phyloP scores from a whole-genome alignment of 1,140 invertebrate genomes.

The Drosophila takahashii region DNA sequence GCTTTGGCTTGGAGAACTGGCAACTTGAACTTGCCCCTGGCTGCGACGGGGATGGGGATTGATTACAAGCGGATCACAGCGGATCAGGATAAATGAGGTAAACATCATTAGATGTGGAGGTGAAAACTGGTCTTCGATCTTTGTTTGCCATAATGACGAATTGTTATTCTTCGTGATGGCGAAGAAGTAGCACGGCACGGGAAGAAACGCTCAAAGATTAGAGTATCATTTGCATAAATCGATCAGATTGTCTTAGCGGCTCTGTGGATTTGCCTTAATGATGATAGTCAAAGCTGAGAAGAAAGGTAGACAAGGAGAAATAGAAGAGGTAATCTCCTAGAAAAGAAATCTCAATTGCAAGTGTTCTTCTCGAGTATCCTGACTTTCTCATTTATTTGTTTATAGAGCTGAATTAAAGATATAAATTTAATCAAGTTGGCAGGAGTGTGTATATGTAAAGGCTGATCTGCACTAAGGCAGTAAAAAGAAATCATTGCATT shows the following conservation, averaged over 20 bases:
- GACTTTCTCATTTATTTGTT: conserved; percentile 19
- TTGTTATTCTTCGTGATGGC: conserved; percentile 33
- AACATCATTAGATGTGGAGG: conserved; percentile 49
- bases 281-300: conserved; percentile 1
- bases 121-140: conserved; percentile 39
- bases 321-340: not conserved
- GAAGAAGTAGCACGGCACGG: not conserved
- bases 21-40: conserved; percentile 53
- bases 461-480: not conserved
- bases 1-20: conserved; percentile 6
- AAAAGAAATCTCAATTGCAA: conserved; percentile 19
- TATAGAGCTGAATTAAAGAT: conserved; percentile 1
- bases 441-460: not conserved
- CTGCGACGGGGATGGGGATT: conserved; percentile 26
- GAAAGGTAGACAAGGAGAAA: not conserved
- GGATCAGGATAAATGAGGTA: conserved; percentile 53
- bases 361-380: conserved; percentile 3
- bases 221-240: conserved; percentile 46
- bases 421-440: conserved; percentile 11
- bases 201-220: conserved; percentile 17
- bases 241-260: conserved; percentile 37
- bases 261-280: conserved; percentile 19
- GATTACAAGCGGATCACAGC: conserved; percentile 45
- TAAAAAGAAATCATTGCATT: not conserved
- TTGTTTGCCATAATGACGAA: conserved; percentile 60